Evolutionary conservation across 2,797 vertebrate genomes (phyloP), one percentile per base, ranked within the genome.

Genomic region (Lithobates sylvaticus): DNA sequence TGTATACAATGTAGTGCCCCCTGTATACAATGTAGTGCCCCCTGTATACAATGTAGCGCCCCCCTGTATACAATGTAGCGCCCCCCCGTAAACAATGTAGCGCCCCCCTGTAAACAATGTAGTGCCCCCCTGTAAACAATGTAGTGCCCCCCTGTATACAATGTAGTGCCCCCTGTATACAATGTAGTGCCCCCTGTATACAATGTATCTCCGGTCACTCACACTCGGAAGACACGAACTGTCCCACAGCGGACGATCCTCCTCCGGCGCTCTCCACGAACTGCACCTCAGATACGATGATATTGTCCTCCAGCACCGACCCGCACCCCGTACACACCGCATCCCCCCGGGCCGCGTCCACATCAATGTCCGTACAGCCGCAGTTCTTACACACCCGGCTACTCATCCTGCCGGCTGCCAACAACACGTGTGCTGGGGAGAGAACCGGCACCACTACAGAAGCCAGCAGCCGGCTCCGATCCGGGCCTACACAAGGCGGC

Each of bases 221-320:
- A 98, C 97, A 96, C 39, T 99, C 97, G 29, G 97, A 93, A 0
- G 97, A 98, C 88, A 99, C 97, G 78, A 99, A 99, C 94, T 99
- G 98, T 36, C 98, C 98, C 72, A 99, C 96, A 0, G 97, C 98
- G 1, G 97, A 97, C 0, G 97, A 97, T 21, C 97, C 96, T 3
- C 98, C 97, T 29, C 97, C 97, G 10, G 96, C 97, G 88, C 96
- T 97, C 91, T 99, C 98, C 91, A 98, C 97, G 84, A 99, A 99
- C 94, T 97, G 97, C 83, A 99, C 96, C 93, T 99, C 98, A 0
- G 98, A 98, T 18, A 99, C 97, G 76, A 99, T 99, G 93, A 99
- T 99, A 94, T 98, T 99, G 93, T 99, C 98, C 93, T 99, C 98
- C 58, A 99, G 93, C 88, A 99, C 98, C 0, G 98, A 97, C 2